A percentile compares a stretch with the other conserved stretches of the same genome.
These are phyloP conservation scores for Catostomus latipinnis DNA, from an alignment of 2,797 vertebrate species.

Conservation along the genomic window DNA sequence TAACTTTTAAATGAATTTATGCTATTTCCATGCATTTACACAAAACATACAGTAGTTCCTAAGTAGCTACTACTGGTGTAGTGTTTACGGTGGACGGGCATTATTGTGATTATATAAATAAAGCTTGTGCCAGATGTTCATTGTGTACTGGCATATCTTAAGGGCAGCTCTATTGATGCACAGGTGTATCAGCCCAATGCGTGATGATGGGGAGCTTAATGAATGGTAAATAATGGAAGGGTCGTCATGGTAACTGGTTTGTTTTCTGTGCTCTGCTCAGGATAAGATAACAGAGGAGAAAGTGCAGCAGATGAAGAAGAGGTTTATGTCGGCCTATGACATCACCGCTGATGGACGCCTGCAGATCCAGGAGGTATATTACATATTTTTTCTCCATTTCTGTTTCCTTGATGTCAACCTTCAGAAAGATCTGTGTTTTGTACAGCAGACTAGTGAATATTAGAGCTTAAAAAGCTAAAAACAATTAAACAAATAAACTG, in stretches of 20 bases:
- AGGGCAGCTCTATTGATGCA: neutral
- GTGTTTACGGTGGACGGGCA: neutral
- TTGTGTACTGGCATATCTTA: neutral
- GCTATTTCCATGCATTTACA: neutral
- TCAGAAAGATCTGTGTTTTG: neutral
- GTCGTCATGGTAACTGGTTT: conserved; percentile 45
- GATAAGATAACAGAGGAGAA: conserved; percentile 80
- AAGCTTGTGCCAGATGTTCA: conserved; percentile 8
- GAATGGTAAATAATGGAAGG: conserved; percentile 6
- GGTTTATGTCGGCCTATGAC: conserved; percentile 83
- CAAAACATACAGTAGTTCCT: neutral
- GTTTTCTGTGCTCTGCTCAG: conserved; percentile 67
- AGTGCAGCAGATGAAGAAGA: conserved; percentile 84
- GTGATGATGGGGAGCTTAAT: neutral
- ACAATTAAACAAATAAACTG: neutral
- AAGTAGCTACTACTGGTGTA: neutral
- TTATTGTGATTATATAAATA: conserved; percentile 10
- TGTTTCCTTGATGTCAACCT: neutral
- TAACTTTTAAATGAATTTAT: neutral
- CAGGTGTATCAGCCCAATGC: neutral
- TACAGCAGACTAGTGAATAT: neutral
- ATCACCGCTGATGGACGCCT: conserved; percentile 83
- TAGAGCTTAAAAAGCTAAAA: neutral
- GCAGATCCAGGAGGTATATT: conserved; percentile 89
- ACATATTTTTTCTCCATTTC: conserved; percentile 22